These are phyloP conservation scores for Chrysopilus asiliformis DNA, from an alignment of 2,888 invertebrate species.

Conservation along the genomic window DNA sequence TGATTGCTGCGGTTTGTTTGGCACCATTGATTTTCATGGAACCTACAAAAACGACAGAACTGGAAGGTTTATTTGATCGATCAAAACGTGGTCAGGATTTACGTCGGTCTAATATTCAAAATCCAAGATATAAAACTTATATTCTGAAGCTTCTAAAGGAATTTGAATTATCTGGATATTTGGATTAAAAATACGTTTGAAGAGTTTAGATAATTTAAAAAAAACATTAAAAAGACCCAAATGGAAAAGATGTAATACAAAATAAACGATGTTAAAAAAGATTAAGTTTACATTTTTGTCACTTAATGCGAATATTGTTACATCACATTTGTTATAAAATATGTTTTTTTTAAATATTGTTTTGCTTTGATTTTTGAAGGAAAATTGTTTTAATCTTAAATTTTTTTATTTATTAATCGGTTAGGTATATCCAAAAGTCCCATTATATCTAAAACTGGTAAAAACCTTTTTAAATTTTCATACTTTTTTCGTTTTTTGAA, in stretches of 20 bases:
- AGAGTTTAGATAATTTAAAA: background rate
- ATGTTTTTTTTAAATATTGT: too few species aligned
- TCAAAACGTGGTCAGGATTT: slow-evolving; percentile 26
- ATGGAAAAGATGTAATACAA: background rate
- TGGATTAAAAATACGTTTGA: slow-evolving; percentile 20
- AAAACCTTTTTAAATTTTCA: too few species aligned
- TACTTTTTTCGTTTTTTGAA: too few species aligned
- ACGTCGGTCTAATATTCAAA: slow-evolving; percentile 29
- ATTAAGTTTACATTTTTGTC: background rate
- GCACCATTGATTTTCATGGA: slow-evolving; percentile 33
- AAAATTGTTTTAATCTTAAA: too few species aligned
- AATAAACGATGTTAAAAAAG: background rate
- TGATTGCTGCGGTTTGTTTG: slow-evolving; percentile 31
- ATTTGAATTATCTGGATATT: slow-evolving; percentile 31
- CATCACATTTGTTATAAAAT: too few species aligned
- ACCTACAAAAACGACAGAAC: slow-evolving; percentile 9
- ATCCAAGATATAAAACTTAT: slow-evolving; percentile 30
- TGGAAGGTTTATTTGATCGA: slow-evolving; percentile 12
- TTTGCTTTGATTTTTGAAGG: too few species aligned
- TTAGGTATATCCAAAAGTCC: too few species aligned
- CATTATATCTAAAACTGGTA: too few species aligned
- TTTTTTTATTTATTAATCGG: too few species aligned
- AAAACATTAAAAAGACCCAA: background rate
- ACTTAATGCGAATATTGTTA: too few species aligned
- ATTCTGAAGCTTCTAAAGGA: slow-evolving; percentile 30